Base-by-base conservation (phyloP, 2,888 invertebrate species). In the Crossocerus cetratus region DNA sequence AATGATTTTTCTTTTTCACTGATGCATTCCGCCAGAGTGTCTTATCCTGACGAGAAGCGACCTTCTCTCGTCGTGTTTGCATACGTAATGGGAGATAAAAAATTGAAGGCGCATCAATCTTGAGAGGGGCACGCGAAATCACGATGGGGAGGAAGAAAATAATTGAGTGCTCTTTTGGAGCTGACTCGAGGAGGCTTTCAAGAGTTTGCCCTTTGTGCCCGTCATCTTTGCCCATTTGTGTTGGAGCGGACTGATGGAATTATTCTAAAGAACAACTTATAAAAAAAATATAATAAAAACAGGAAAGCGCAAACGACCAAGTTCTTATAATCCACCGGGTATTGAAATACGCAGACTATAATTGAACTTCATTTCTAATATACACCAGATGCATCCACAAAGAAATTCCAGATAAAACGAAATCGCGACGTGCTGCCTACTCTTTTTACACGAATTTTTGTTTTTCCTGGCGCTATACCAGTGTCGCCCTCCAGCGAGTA, bases 401-500 rank as follows among this genome's bases (percentile, higher is more conserved):
- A 8, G 8, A 32, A 8, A 32, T 32, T 32, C 11, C 8, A n/a
- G 32, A 32, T 32, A 32, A 32, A 32, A 32, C 5, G 5, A 32
- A 32, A 32, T 8, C 8, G 11, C 11, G 32, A 32, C 5, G 32
- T 32, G 11, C 11, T 4, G 5, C 11, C 32, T 32, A 5, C 32
- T 32, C 5, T 32, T 32, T 32, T 32, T 11, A 3, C 5, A 49
- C 49, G 49, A 5, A 16, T 49, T 49, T 14, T 65, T 70, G 73
- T 83, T 77, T 82, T 80, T 78, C 71, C 67, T 73, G 74, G 72
- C 59, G 54, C 43, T 67, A 72, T 78, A 87, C 88, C 63, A 66
- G 89, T 90, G 89, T 83, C 87, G 89, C 90, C 90, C 89, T 90
- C 90, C 75, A 82, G 80, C 88, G 89, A 86, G 73, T 58, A 84